These are phyloP conservation scores for Orthosia gracilis DNA, from an alignment of 2,888 invertebrate genomes.

Conservation along the genomic window DNA sequence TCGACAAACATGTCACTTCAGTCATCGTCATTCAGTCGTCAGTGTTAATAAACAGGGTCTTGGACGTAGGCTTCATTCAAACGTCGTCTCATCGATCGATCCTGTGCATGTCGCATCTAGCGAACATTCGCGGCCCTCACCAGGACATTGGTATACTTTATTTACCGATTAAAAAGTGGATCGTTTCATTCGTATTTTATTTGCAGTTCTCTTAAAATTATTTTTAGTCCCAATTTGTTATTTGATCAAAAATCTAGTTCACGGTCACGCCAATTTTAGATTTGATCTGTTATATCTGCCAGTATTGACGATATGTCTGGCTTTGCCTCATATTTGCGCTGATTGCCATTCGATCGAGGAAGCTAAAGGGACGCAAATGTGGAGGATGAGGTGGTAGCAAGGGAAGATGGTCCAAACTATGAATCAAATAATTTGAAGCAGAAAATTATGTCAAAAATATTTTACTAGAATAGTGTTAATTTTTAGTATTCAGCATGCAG, in stretches of 20 bases:
- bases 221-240: not conserved
- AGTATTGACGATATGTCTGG: not conserved
- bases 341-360: not conserved
- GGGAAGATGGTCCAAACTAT: not conserved
- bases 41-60: no score
- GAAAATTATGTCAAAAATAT: conserved; percentile 25
- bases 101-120: no score
- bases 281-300: not conserved
- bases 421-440: conserved; percentile 17
- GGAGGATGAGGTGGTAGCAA: no score
- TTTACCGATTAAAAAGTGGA: not conserved
- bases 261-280: not conserved
- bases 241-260: not conserved
- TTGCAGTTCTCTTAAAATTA: not conserved
- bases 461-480: conserved; percentile 24
- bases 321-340: conserved; percentile 4
- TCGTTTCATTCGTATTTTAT: not conserved
- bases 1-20: no score
- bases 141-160: no score
- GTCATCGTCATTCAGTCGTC: no score
- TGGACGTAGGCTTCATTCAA: no score
- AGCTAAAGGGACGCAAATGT: not conserved
- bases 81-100: no score
- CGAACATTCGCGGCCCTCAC: no score
- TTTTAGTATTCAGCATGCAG: conserved; percentile 24